These are phyloP conservation scores for Nautilus pompilius DNA, from an alignment of 1,140 invertebrate genomes.

Conservation along the genomic window DNA sequence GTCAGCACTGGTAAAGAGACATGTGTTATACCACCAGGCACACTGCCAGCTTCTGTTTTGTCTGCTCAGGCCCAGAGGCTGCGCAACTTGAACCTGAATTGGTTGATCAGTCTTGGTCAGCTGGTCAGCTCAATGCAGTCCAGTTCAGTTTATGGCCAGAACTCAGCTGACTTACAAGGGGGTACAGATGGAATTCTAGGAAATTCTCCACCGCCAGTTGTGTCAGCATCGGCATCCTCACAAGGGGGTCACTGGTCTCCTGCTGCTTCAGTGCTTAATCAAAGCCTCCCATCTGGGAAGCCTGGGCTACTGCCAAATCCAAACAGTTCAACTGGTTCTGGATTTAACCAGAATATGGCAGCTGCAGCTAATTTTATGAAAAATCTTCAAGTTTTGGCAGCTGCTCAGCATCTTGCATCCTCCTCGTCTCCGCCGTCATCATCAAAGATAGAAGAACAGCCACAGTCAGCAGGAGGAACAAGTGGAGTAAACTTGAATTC, in stretches of 20 bases:
- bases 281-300: too few relatives aligned
- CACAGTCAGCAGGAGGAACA: too few relatives aligned
- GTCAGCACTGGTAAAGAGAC: too few relatives aligned
- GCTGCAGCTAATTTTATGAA: slow-evolving; percentile 2
- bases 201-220: background rate
- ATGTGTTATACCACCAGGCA: background rate
- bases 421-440: too few relatives aligned
- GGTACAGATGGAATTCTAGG: slow-evolving; percentile 22
- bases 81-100: slow-evolving; percentile 24
- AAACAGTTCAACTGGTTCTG: background rate
- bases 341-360: background rate
- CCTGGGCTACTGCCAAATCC: background rate
- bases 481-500: too few relatives aligned
- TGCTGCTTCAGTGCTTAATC: background rate
- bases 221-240: background rate
- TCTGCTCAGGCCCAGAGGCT: slow-evolving; percentile 18
- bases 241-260: background rate
- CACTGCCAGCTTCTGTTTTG: background rate
- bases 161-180: too few relatives aligned
- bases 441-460: too few relatives aligned
- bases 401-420: background rate
- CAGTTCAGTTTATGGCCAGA: too few relatives aligned
- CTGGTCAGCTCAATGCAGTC: slow-evolving; percentile 19
- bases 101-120: slow-evolving; percentile 24
- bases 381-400: background rate